phyloP scores from a whole-genome alignment of 2,888 invertebrate species.

The Auanema freiburgensis region DNA sequence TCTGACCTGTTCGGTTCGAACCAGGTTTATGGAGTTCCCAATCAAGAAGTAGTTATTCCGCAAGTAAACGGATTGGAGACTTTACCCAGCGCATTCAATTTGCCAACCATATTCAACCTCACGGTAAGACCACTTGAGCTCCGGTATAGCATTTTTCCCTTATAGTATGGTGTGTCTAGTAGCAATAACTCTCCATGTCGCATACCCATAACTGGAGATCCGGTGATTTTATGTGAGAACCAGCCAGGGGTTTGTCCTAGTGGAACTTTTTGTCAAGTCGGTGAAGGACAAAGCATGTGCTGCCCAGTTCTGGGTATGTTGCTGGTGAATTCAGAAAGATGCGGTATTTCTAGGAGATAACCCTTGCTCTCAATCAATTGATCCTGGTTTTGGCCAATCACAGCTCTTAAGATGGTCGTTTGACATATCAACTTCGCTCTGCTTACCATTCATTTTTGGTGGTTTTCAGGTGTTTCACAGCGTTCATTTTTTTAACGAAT shows the following conservation, averaged over 20 bases:
- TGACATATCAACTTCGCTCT: conserved; percentile 35
- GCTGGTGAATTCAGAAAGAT: conserved; percentile 8
- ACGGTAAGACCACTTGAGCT: too few species aligned
- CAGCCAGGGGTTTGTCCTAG: conserved; percentile 33
- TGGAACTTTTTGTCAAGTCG: conserved; percentile 44
- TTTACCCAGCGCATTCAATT: too few species aligned
- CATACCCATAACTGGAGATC: conserved; percentile 29
- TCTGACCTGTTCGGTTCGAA: too few species aligned
- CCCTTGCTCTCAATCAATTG: conserved; percentile 40
- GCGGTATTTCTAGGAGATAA: conserved; percentile 28
- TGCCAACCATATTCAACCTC: too few species aligned
- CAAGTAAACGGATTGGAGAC: too few species aligned
- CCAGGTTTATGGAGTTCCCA: too few species aligned
- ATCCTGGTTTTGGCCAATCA: conserved; percentile 40
- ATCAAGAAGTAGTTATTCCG: too few species aligned
- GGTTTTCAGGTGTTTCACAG: conserved; percentile 41
- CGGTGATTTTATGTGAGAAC: conserved; percentile 38
- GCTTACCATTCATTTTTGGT: conserved; percentile 44
- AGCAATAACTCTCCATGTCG: conserved; percentile 32
- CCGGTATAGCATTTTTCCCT: too few species aligned
- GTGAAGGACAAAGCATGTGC: conserved; percentile 46
- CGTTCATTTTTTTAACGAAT: conserved; percentile 1
- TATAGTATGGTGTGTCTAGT: neutral
- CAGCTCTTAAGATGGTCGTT: conserved; percentile 45
- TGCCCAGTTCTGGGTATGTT: conserved; percentile 39